Evolutionary conservation across 1,140 invertebrate species (phyloP).

Genomic region (Drosophila kikkawai): DNA sequence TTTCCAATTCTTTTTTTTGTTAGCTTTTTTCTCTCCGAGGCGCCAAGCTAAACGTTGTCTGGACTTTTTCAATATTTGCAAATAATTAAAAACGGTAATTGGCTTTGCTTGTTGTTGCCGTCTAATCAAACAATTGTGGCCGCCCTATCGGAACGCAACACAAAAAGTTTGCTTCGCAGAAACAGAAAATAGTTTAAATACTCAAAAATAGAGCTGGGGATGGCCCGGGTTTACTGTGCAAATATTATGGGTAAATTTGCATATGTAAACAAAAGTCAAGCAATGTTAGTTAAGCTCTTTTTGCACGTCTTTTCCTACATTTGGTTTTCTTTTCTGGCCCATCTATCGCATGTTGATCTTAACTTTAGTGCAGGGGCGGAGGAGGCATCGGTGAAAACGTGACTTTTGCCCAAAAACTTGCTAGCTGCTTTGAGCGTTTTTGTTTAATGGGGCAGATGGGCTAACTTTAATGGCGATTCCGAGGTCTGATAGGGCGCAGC

Average conservation of each 20-base stretch:
- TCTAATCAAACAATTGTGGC: slow-evolving; percentile 43
- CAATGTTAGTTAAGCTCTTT: slow-evolving; percentile 68
- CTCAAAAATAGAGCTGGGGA: slow-evolving; percentile 22
- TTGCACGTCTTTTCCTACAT: slow-evolving; percentile 40
- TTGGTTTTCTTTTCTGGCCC: slow-evolving; percentile 28
- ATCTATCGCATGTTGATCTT: slow-evolving; percentile 55
- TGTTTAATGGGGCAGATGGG: slow-evolving; percentile 33
- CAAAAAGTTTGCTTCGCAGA: slow-evolving; percentile 45
- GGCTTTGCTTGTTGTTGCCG: slow-evolving; percentile 64
- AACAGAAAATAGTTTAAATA: slow-evolving; percentile 10
- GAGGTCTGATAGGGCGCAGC: slow-evolving; percentile 11
- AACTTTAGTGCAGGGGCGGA: slow-evolving; percentile 32
- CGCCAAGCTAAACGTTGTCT: slow-evolving; percentile 38
- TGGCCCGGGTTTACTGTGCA: slow-evolving; percentile 31
- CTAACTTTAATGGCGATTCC: slow-evolving; percentile 29
- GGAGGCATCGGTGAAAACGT: slow-evolving; percentile 42
- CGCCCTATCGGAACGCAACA: slow-evolving; percentile 26
- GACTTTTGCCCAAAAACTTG: slow-evolving; percentile 38
- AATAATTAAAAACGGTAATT: slow-evolving; percentile 75
- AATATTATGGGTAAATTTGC: slow-evolving; percentile 67
- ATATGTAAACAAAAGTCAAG: slow-evolving; percentile 52
- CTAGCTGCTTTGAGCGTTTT: slow-evolving; percentile 9
- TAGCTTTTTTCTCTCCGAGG: slow-evolving; percentile 8
- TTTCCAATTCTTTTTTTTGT: slow-evolving; percentile 11
- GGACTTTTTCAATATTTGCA: slow-evolving; percentile 66